phyloP scores from a whole-genome alignment of 2,797 vertebrate species.

The Enoplosus armatus region DNA sequence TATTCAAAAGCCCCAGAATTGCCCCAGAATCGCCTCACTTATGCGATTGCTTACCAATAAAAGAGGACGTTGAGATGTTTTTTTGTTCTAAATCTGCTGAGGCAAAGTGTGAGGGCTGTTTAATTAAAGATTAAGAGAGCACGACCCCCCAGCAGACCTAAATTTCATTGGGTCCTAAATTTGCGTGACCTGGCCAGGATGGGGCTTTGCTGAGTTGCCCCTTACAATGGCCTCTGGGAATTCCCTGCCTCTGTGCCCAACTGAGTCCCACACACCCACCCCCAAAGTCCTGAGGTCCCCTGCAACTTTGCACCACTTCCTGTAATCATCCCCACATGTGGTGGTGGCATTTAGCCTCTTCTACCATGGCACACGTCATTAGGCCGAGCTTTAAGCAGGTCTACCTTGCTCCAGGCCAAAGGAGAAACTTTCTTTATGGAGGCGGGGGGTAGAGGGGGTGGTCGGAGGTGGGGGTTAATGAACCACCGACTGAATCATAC shows the following conservation, averaged over 20 bases:
- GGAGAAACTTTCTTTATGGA: slow-evolving; percentile 75
- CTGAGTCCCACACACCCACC: slow-evolving; percentile 56
- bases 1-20: slow-evolving; percentile 45
- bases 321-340: slow-evolving; percentile 88
- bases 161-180: slow-evolving; percentile 80
- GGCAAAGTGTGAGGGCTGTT: slow-evolving; percentile 65
- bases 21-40: slow-evolving; percentile 3
- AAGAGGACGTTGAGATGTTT: slow-evolving; percentile 17
- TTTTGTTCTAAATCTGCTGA: slow-evolving; percentile 53
- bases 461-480: slow-evolving; percentile 75
- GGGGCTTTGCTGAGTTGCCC: slow-evolving; percentile 75
- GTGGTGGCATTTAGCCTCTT: slow-evolving; percentile 82
- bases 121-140: slow-evolving; percentile 79
- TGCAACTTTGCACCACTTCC: slow-evolving; percentile 82
- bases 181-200: slow-evolving; percentile 81
- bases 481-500: slow-evolving; percentile 78
- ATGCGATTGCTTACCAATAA: neutral
- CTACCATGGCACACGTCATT: slow-evolving; percentile 86
- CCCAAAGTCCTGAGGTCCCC: slow-evolving; percentile 73
- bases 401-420: slow-evolving; percentile 81
- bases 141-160: slow-evolving; percentile 62
- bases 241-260: slow-evolving; percentile 74
- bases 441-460: slow-evolving; percentile 62
- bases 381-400: slow-evolving; percentile 81
- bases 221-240: slow-evolving; percentile 81